Base-by-base conservation (phyloP, 23 tunicate species). In the Phallusia fumigata region DNA sequence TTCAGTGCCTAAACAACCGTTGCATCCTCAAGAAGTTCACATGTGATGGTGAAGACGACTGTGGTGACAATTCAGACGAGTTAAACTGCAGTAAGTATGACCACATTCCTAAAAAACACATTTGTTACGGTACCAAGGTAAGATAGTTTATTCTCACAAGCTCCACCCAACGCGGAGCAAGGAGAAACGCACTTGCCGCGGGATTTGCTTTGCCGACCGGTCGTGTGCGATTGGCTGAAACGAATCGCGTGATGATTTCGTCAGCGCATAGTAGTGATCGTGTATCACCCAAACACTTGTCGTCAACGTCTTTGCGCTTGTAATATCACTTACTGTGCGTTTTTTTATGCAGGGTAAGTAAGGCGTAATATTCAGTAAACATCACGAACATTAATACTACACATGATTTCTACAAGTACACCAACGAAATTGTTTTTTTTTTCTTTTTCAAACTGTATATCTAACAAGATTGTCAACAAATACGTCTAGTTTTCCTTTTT, bases 31-130 rank as follows among this genome's bases (percentile, higher is more conserved):
- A 34, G 0, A 75, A 22, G 12, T 81, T 33, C 22, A 76, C 49
- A 13, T 86, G 90, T 81, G 90, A 86, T 86, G 90, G 90, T 8
- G 85, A 80, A 52, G 85, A 86, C 45, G 90, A 86, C 36, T 86
- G 90, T 74, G 44, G 85, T 52, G 90, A 86, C 81, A 81, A 75
- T 33, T 86, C 90, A 22, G 90, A 86, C 75, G 90, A 86, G 74
- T 30, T 32, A 31, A 30, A 50, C 53, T 85, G 88, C 72, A 44
- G 86, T 83, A 49, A 30, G 80, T 74, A 40, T 40, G 47, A 40
- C 10, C 47, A 10, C 47, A 10, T 40, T 5, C 8, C 47, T 40
- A 40, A 40, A 40, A 5, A 40, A 40, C 47, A 40, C 8, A 3
- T 3, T 10, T 5, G 8, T 5, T 3, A 40, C 47, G 47, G 47